These are phyloP conservation scores for Myiagra hebetior DNA, from an alignment of 2,113 vertebrate species.

Conservation along the genomic window DNA sequence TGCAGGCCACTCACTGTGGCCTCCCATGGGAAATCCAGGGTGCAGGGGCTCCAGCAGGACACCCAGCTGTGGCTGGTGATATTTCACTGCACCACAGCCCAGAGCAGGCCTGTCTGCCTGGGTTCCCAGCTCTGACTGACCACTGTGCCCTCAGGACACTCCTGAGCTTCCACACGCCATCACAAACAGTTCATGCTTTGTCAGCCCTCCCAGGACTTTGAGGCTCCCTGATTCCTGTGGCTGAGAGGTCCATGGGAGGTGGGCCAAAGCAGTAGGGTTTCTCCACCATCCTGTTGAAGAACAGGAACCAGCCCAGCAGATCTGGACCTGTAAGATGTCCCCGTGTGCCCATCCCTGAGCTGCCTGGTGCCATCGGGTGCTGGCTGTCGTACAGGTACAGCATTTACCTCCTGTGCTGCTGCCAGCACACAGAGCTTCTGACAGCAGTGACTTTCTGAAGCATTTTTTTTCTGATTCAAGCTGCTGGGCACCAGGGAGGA, in stretches of 20 bases:
- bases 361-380: background rate
- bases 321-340: background rate
- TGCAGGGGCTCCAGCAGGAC: background rate
- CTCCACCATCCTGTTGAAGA: background rate
- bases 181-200: background rate
- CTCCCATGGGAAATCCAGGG: background rate
- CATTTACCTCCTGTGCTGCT: background rate
- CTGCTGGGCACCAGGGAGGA: background rate
- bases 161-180: background rate
- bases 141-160: background rate
- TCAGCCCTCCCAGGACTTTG: background rate
- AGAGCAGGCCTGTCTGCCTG: background rate
- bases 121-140: rapidly evolving
- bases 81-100: rapidly evolving
- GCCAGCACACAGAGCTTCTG: background rate
- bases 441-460: background rate
- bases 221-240: background rate
- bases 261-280: background rate
- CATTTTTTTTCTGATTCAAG: background rate
- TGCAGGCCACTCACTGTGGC: background rate
- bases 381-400: background rate
- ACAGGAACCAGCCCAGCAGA: background rate
- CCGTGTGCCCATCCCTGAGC: background rate
- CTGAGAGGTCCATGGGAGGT: background rate
- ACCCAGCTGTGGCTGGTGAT: background rate